Conservation (phyloP, 1,140 invertebrate species). For the Calliphora vicina region DNA sequence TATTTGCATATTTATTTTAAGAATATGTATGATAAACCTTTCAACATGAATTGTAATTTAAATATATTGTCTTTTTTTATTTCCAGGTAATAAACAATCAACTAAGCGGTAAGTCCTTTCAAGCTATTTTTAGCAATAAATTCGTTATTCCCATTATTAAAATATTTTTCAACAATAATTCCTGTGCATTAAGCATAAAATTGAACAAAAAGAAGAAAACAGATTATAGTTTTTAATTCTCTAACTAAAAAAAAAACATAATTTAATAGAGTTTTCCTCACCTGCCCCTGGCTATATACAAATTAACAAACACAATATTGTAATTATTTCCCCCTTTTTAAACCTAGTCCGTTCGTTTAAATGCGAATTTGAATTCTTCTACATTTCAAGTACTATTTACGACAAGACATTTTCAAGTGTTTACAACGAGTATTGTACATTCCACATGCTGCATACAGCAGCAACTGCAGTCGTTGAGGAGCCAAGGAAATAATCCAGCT, state of each 20-base stretch:
- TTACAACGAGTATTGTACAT: background rate
- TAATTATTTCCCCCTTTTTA: background rate
- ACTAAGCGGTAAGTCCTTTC: background rate
- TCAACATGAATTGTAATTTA: background rate
- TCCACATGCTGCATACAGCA: too few relatives aligned
- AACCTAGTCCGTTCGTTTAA: background rate
- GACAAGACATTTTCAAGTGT: background rate
- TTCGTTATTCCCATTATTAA: background rate
- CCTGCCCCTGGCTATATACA: background rate
- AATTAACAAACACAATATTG: background rate
- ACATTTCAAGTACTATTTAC: background rate
- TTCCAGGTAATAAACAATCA: background rate
- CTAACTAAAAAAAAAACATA: background rate
- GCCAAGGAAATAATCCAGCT: background rate
- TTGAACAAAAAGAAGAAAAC: background rate
- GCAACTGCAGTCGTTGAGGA: too few relatives aligned
- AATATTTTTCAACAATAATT: background rate
- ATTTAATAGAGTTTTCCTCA: constrained; percentile 6
- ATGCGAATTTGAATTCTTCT: background rate
- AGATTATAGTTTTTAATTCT: background rate
- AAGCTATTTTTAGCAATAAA: background rate
- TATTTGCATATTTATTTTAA: too few relatives aligned
- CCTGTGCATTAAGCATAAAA: background rate
- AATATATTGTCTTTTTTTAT: background rate
- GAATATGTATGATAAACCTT: background rate